A percentile compares a stretch with the other conserved stretches of the same genome.
phyloP scores from a whole-genome alignment of 2,888 invertebrate species.

The Microctonus aethiopoides region DNA sequence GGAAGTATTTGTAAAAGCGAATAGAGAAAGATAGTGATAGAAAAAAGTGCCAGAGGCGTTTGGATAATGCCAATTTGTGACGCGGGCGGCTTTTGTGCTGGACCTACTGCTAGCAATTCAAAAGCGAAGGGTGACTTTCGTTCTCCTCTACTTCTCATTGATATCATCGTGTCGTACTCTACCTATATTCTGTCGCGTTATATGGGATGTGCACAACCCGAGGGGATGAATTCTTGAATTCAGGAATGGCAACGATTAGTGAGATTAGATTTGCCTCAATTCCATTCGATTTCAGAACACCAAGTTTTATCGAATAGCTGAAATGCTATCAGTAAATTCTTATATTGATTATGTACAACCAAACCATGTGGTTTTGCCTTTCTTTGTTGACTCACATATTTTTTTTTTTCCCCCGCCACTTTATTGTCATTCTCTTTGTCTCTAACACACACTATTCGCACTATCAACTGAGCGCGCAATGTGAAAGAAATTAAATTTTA shows the following conservation, averaged over 20 bases:
- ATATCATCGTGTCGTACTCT: neutral
- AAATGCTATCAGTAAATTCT: neutral
- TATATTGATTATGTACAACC: neutral
- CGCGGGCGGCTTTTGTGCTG: slow-evolving; percentile 24
- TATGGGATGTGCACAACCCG: neutral
- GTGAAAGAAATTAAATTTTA: slow-evolving; percentile 4
- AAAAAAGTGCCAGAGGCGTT: slow-evolving; percentile 22
- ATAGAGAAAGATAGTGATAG: neutral
- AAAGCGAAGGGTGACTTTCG: slow-evolving; percentile 32
- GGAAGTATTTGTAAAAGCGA: neutral
- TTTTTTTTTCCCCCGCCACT: neutral
- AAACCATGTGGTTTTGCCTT: neutral
- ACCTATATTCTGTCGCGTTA: neutral
- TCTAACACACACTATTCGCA: neutral
- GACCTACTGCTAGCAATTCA: slow-evolving; percentile 32
- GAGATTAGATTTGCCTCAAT: slow-evolving; percentile 4
- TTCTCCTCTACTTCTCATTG: slow-evolving; percentile 3
- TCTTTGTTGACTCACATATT: slow-evolving; percentile 10
- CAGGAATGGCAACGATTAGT: slow-evolving; percentile 19
- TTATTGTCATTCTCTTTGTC: neutral
- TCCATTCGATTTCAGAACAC: neutral
- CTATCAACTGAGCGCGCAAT: neutral
- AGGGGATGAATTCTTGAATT: slow-evolving; percentile 26
- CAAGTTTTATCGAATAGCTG: neutral
- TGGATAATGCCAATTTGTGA: slow-evolving; percentile 31